phyloP scores from a whole-genome alignment of 2,797 vertebrate genomes.

The Dendrocincla tyrannina region DNA sequence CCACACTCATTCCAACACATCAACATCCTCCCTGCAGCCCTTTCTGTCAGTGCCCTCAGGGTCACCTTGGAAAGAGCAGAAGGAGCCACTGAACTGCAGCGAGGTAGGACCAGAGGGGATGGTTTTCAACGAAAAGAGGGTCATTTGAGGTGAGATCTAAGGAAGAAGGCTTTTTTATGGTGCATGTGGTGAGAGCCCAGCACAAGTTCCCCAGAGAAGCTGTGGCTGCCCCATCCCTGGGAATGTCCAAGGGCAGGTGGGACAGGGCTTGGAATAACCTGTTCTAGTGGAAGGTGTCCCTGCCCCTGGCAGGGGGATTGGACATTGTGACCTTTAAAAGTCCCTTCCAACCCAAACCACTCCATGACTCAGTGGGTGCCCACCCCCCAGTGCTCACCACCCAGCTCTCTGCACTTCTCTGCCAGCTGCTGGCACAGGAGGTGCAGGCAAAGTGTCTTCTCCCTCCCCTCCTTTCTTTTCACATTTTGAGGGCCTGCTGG shows the following conservation, averaged over 20 bases:
- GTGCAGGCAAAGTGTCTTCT: not conserved
- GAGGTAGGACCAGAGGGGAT: not conserved
- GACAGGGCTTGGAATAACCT: accelerated
- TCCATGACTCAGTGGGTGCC: not conserved
- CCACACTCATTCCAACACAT: accelerated
- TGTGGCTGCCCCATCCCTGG: not conserved
- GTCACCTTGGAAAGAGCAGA: not conserved
- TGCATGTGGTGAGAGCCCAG: accelerated
- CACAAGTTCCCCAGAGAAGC: not conserved
- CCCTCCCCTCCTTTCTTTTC: not conserved
- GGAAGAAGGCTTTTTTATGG: not conserved
- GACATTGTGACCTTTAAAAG: not conserved
- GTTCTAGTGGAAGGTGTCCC: not conserved
- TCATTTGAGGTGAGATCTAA: not conserved
- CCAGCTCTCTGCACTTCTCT: not conserved
- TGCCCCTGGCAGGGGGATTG: not conserved
- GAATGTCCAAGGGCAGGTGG: not conserved
- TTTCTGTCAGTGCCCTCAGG: not conserved
- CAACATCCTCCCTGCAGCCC: not conserved
- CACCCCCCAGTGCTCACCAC: not conserved
- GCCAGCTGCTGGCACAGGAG: not conserved
- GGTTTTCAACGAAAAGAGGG: not conserved
- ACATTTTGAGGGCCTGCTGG: not conserved
- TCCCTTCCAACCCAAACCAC: not conserved
- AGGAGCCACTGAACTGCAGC: accelerated